These are phyloP conservation scores for Osedax frankpressi DNA, from an alignment of 2,888 invertebrate genomes.

Conservation along the genomic window DNA sequence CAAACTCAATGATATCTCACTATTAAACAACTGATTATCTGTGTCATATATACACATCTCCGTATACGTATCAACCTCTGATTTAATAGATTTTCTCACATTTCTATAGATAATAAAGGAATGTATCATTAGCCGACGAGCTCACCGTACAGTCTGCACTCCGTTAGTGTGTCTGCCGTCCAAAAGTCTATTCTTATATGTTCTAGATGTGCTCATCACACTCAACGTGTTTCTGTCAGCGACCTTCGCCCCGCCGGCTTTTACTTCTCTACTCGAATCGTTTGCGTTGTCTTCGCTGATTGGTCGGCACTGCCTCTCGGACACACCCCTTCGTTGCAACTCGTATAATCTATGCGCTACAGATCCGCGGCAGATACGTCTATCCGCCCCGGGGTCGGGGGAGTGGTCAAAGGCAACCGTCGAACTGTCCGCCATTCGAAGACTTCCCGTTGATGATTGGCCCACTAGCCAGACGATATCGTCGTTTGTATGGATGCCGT, in stretches of 20 bases:
- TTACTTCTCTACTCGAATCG: background rate
- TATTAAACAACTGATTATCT: too few relatives aligned
- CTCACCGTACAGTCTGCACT: background rate
- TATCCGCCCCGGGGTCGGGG: background rate
- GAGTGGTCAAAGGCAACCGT: constrained; percentile 14
- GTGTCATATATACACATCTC: too few relatives aligned
- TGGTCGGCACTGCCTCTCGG: too few relatives aligned
- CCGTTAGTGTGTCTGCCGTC: background rate
- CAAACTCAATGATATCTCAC: too few relatives aligned
- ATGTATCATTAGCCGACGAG: too few relatives aligned
- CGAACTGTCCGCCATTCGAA: constrained; percentile 22
- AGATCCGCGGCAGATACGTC: constrained; percentile 33
- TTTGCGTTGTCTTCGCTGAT: background rate
- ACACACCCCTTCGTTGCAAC: constrained; percentile 5
- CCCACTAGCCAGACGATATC: constrained; percentile 33
- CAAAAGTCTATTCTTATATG: background rate
- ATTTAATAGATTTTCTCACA: too few relatives aligned
- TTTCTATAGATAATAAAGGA: too few relatives aligned
- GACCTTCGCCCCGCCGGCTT: background rate
- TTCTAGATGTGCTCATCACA: background rate
- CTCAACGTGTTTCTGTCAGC: background rate
- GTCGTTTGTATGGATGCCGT: constrained; percentile 30
- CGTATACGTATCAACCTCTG: too few relatives aligned
- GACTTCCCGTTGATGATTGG: constrained; percentile 34
- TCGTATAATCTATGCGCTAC: constrained; percentile 31